A percentile compares a stretch with the other conserved stretches of the same genome.
phyloP scores from a whole-genome alignment of 2,113 vertebrate species.

The Sterrhoptilus dennistouni region DNA sequence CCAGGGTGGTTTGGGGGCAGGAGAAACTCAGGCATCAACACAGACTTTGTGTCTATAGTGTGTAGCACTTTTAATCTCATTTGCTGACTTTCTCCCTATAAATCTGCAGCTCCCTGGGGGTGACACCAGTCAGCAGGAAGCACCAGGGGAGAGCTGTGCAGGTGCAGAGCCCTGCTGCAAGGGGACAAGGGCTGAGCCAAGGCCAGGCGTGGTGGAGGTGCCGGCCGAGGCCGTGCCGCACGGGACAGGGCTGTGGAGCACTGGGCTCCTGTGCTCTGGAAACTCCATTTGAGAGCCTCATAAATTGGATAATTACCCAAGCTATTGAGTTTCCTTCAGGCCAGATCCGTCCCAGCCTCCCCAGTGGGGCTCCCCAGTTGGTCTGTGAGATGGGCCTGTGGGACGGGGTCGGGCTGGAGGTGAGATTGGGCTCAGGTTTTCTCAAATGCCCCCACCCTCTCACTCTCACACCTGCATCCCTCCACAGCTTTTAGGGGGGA shows the following conservation, averaged over 20 bases:
- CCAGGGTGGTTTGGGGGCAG: not conserved
- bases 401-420: not conserved
- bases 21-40: rapidly evolving
- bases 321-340: slow-evolving; percentile 63
- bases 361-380: not conserved
- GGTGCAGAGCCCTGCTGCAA: not conserved
- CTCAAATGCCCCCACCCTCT: not conserved
- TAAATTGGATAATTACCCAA: slow-evolving; percentile 51
- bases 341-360: slow-evolving; percentile 44
- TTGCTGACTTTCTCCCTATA: slow-evolving; percentile 18
- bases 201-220: not conserved
- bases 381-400: not conserved
- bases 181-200: not conserved
- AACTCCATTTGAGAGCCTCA: slow-evolving; percentile 61
- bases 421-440: not conserved
- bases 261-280: slow-evolving; percentile 15
- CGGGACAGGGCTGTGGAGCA: not conserved
- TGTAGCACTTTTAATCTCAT: not conserved
- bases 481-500: not conserved
- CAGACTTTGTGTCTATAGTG: rapidly evolving
- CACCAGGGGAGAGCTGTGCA: not conserved
- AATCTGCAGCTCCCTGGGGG: not conserved
- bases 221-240: not conserved
- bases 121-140: not conserved
- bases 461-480: not conserved